These are phyloP conservation scores for Chionomys nivalis DNA, from an alignment of 2,113 vertebrate species.

Conservation along the genomic window DNA sequence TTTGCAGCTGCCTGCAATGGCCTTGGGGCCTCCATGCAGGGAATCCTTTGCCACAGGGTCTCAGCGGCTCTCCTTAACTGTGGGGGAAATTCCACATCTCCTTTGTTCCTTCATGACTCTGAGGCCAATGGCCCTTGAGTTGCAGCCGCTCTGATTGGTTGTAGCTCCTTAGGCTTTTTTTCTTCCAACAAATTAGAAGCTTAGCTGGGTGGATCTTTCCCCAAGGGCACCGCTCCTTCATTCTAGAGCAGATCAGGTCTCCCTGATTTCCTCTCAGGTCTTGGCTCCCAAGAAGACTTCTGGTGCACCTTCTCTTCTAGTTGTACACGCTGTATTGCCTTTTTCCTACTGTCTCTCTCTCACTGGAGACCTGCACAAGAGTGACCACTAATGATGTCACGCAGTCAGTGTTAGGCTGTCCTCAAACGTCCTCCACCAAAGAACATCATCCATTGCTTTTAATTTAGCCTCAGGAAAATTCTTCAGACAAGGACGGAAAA, in stretches of 20 bases:
- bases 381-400: too few relatives aligned
- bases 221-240: too few relatives aligned
- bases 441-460: background rate
- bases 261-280: background rate
- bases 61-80: background rate
- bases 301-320: background rate
- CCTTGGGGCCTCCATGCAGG: background rate
- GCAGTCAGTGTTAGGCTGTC: background rate
- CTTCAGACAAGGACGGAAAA: background rate
- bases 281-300: background rate
- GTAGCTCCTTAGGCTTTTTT: background rate
- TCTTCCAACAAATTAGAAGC: background rate
- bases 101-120: too few relatives aligned
- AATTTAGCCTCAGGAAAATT: background rate
- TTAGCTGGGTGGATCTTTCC: too few relatives aligned
- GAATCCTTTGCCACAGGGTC: background rate
- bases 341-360: background rate
- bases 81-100: background rate
- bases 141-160: background rate
- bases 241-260: too few relatives aligned
- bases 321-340: background rate
- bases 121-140: background rate
- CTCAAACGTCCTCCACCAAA: background rate
- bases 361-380: background rate
- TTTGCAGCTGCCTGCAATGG: too few relatives aligned